These are phyloP conservation scores for Timema cristinae DNA, from an alignment of 2,888 invertebrate species.

Conservation along the genomic window DNA sequence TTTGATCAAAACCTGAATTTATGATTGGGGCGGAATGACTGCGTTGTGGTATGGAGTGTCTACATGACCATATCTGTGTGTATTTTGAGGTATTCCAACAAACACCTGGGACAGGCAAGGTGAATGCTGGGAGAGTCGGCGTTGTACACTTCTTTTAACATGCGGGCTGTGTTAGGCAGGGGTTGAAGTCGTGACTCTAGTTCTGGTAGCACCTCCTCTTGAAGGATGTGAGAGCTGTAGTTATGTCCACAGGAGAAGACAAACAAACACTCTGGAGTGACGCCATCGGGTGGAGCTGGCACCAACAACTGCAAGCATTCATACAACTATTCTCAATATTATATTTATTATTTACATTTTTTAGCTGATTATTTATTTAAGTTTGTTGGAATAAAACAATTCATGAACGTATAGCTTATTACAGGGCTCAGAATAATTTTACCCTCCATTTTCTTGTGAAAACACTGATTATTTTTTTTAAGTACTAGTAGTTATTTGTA, in stretches of 20 bases:
- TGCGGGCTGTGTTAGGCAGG: conserved; percentile 29
- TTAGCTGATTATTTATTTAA: no score
- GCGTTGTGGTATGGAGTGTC: no score
- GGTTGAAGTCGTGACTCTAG: conserved; percentile 25
- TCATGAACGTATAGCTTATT: no score
- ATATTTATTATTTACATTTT: no score
- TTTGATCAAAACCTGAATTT: no score
- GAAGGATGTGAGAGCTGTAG: conserved; percentile 25
- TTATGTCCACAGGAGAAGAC: conserved; percentile 33
- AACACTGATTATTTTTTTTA: no score
- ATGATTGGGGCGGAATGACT: no score
- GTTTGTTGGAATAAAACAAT: no score
- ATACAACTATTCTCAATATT: not conserved
- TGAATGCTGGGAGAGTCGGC: conserved; percentile 27
- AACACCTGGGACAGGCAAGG: conserved; percentile 31
- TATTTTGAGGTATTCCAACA: conserved; percentile 28
- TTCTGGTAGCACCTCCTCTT: conserved; percentile 28
- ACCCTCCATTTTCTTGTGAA: no score
- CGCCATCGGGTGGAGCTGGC: conserved; percentile 3
- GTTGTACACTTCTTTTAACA: conserved; percentile 29
- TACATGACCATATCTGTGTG: conserved; percentile 12
- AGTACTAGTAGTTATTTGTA: no score
- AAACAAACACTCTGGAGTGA: conserved; percentile 18
- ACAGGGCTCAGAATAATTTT: no score
- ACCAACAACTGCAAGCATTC: conserved; percentile 11